phyloP scores from a whole-genome alignment of 1,140 invertebrate genomes.

The Laodelphax striatellus region DNA sequence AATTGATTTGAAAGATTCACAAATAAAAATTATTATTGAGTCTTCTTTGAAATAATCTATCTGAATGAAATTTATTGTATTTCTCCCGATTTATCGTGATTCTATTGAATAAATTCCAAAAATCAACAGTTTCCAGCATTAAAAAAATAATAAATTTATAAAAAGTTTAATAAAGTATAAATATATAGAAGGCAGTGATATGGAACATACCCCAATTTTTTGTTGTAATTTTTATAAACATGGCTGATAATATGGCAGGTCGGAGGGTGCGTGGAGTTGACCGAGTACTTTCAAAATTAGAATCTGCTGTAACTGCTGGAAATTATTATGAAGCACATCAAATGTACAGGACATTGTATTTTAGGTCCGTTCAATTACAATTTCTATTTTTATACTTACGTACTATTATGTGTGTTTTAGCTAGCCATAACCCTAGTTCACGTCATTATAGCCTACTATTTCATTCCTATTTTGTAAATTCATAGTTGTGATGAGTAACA shows the following conservation, averaged over 20 bases:
- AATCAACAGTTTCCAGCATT: too few relatives aligned
- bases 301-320: slow-evolving; percentile 65
- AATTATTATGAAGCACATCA: slow-evolving; percentile 96
- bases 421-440: background rate
- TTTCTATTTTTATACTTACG: slow-evolving; percentile 6
- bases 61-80: too few relatives aligned
- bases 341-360: slow-evolving; percentile 91
- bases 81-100: too few relatives aligned
- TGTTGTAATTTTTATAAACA: background rate
- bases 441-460: background rate
- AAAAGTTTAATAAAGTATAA: too few relatives aligned
- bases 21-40: too few relatives aligned
- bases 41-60: too few relatives aligned
- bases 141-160: too few relatives aligned
- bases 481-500: background rate
- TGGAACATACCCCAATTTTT: too few relatives aligned
- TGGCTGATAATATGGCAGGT: slow-evolving; percentile 37
- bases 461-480: background rate
- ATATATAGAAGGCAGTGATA: too few relatives aligned
- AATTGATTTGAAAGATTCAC: too few relatives aligned
- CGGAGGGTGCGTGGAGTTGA: slow-evolving; percentile 44
- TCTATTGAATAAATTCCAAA: too few relatives aligned
- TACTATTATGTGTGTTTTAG: slow-evolving; percentile 6
- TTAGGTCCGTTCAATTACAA: slow-evolving; percentile 52
- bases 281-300: slow-evolving; percentile 72